phyloP scores from a whole-genome alignment of 2,113 vertebrate genomes.

The Sterrhoptilus dennistouni region DNA sequence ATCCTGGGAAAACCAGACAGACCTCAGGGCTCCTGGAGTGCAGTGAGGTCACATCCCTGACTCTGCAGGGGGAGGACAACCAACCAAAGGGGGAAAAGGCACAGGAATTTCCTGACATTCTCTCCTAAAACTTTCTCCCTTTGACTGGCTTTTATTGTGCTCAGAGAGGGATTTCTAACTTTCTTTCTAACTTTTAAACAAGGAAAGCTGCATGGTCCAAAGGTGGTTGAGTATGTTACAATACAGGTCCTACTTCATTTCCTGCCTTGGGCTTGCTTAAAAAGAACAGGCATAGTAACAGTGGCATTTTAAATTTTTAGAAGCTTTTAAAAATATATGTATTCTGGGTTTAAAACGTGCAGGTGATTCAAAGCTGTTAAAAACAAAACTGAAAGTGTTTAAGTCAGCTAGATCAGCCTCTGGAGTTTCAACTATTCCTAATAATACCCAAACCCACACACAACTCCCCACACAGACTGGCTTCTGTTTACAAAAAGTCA shows the following conservation, averaged over 20 bases:
- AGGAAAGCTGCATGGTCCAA: background rate
- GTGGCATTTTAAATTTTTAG: background rate
- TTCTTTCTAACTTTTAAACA: background rate
- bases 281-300: background rate
- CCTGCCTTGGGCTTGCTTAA: background rate
- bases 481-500: background rate
- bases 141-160: background rate
- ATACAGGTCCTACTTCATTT: background rate
- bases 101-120: background rate
- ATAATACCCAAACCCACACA: background rate
- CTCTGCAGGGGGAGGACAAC: background rate
- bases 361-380: background rate
- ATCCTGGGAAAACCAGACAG: background rate
- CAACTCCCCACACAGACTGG: background rate
- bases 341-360: background rate
- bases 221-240: background rate
- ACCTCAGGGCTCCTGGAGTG: background rate
- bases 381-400: background rate
- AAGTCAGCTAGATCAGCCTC: background rate
- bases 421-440: background rate
- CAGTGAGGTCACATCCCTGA: background rate
- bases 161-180: background rate
- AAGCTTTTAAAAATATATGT: background rate
- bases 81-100: background rate
- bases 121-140: background rate